Base-by-base conservation (phyloP, 2,797 vertebrate genomes). In the Alauda arvensis region DNA sequence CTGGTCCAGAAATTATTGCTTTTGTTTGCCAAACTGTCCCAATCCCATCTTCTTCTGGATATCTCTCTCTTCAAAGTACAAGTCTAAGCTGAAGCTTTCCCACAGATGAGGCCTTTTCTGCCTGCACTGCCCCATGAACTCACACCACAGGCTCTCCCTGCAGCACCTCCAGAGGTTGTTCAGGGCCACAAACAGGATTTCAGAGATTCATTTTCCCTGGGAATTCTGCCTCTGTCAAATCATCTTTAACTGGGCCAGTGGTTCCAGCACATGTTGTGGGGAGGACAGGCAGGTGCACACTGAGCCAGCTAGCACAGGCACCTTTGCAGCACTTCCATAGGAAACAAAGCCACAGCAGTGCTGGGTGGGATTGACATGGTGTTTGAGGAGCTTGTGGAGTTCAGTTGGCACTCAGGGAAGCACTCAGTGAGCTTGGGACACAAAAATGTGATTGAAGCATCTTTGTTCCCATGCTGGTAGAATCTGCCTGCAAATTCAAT, bases 391-490 rank as follows among this genome's bases (percentile, higher is more conserved):
- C n/a, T 16, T 77, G 53, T 74, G 68, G 65, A 65, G 78, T 79
- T 85, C 82, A 84, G 92, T 84, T 77, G 87, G 80, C 61, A 12
- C 87, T 85, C 77, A 23, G 21, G 91, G 69, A 84, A 74, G 68
- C 78, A 31, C 71, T 86, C 45, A 61, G 46, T 0, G 2, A 72
- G 75, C 75, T 56, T 9, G 10, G 63, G 77, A 74, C 33, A n/a
- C 65, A 82, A n/a, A 85, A 91, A 26, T 8, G 9, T 1, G 7
- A 66, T 42, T 71, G 79, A 83, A 85, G 49, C 69, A 63, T 60
- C 83, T 90, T 78, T 87, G 79, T 92, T 89, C 83, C 74, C 70
- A 24, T 0, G 4, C 60, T 85, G 33, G 63, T 56, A 56, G 87
- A 87, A 90, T 59, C 88, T 88, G 87, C 83, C 77, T 12, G 56